Percentiles rank a stretch among this genome's conserved stretches.
These are phyloP conservation scores for rabbit (Oryctolagus cuniculus) DNA, from an alignment of 2,113 vertebrate genomes.

Conservation along the genomic window DNA sequence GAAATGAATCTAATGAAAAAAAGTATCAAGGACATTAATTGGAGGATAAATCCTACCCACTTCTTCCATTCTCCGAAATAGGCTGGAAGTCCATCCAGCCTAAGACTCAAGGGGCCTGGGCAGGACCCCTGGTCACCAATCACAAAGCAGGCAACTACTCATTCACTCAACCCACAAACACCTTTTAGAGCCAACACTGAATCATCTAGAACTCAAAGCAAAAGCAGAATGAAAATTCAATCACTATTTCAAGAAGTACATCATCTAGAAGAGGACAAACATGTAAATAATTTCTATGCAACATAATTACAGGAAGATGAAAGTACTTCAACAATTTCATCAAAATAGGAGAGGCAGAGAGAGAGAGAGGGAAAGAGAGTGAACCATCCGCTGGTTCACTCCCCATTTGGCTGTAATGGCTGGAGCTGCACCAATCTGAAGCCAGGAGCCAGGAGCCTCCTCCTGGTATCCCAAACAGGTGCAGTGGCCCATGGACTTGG, in stretches of 20 bases:
- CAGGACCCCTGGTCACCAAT: background rate
- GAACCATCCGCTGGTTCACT: no score
- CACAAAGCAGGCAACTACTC: background rate
- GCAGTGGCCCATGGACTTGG: no score
- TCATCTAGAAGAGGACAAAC: background rate
- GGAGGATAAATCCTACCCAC: background rate
- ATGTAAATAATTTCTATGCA: background rate
- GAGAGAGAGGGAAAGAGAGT: no score
- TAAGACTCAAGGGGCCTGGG: background rate
- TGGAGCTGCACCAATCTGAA: no score
- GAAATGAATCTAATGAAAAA: background rate
- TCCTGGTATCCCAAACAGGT: no score
- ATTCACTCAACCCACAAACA: background rate
- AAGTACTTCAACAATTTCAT: no score
- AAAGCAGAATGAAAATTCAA: background rate
- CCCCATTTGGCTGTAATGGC: no score
- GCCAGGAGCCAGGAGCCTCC: no score
- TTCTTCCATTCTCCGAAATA: background rate
- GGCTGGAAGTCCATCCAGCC: background rate
- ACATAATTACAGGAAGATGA: background rate
- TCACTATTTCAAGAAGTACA: background rate
- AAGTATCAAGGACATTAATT: background rate
- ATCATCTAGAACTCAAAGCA: background rate
- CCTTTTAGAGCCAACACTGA: background rate
- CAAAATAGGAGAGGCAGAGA: no score